Base-by-base conservation (phyloP, 1,140 invertebrate genomes). In the Teleogryllus occipitalis region DNA sequence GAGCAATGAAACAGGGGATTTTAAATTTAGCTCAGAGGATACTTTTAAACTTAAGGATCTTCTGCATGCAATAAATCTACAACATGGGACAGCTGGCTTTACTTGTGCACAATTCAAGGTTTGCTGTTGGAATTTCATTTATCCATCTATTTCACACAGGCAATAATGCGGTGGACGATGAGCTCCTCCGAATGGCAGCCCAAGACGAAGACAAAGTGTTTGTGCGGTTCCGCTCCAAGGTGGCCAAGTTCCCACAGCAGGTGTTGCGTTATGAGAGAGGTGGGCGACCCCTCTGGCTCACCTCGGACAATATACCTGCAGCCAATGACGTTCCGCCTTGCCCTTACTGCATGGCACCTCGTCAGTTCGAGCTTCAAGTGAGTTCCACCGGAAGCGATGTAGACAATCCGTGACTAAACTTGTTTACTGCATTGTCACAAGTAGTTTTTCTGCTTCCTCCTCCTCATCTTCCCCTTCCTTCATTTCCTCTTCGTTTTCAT, bases 301-400 rank as follows among this genome's bases (percentile, higher is more conserved):
- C 94, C 54, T 84, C 85, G 54, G 86, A 88, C 49, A 80, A 85
- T 75, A 83, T 85, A 65, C 86, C 86, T 79, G 82, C 85, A 77
- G 47, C 83, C 8, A 78, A 87, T 78, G 84, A 91, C 48, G 87
- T 96, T 83, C 95, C 96, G 39, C 87, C 89, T 39, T 99, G 97
- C 86, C 85, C 89, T 77, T 84, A 90, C 80, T 99, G 97, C 87
- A 89, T 90, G 80, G 87, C 88, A 21, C 86, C 89, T 80, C 90
- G 97, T 82, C 89, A 92, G 82, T 98, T 97, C 90, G 97, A 99
- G 88, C 97, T 97, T 89, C 95, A 97, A 88, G 92, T 95, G 85
- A 81, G 78, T 82, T 48, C 4, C 18, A 79, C 27, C 27, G 1
- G 27, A 39, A 39, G 27, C 27, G 27, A 39, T 39, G 27, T 39